Base-by-base conservation (phyloP, 2,797 vertebrate genomes). In the Onychomys arenicola region DNA sequence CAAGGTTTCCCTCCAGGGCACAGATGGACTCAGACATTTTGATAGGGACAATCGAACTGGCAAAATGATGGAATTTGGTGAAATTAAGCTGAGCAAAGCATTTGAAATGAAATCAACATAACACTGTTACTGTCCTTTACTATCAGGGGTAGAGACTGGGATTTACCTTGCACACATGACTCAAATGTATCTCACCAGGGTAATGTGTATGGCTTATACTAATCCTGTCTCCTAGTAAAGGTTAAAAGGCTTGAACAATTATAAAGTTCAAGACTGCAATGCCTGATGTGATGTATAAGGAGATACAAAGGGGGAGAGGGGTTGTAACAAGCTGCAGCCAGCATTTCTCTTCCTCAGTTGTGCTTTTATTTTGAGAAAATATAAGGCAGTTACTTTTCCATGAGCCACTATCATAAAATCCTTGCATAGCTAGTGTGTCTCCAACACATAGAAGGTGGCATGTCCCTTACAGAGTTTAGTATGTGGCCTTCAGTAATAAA, bases 1-100 rank as follows among this genome's bases (percentile, higher is more conserved):
- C 69, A 86, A 94, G 93, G 49, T 71, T 97, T 95, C n/a, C 90
- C 95, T 97, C 85, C 57, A 90, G 94, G 93, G 90, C 95, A 86
- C 59, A 76, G 89, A 95, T 34, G 86, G 34, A 89, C 93, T 95
- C 71, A 89, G 92, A 93, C 90, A 57, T 52, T 90, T 95, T 95
- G 94, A 95, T 95, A 95, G 90, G 78, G 80, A 94, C 71, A 96
- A 95, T 95, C 2, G 13, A 92, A 71, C 69, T 97, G 92, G 96
- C 96, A 94, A 46, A 27, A 86, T 89, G 93, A 73, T 97, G 92
- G 94, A 95, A 97, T 96, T 94, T 92, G 57, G 52, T 96, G 73
- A 59, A 96, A 77, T 89, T 95, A 97, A 89, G 46, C 90, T 87
- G 69, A 93, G 78, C 63, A 80, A 78, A 96, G 82, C 71, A 55